Conservation (phyloP, 2,113 vertebrate genomes). For the Scolopax mira region DNA sequence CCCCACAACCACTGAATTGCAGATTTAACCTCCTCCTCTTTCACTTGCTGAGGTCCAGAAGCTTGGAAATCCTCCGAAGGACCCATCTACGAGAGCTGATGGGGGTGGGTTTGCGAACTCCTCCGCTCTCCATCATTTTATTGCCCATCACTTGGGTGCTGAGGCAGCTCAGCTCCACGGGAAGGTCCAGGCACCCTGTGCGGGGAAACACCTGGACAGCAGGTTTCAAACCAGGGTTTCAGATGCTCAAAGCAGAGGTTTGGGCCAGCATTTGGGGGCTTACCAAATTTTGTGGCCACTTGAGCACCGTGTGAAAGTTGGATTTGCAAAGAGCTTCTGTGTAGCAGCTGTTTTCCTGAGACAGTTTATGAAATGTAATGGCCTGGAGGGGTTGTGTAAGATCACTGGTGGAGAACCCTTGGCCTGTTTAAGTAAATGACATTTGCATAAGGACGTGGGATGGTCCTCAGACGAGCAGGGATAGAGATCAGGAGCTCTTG, state of each 20-base stretch:
- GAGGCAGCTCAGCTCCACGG: not conserved
- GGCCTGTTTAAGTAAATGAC: not conserved
- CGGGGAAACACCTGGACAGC: rapidly evolving
- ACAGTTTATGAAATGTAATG: not conserved
- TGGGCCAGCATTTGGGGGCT: not conserved
- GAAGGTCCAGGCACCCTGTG: not conserved
- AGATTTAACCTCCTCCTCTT: not conserved
- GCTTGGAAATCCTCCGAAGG: not conserved
- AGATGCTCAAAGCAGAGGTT: not conserved
- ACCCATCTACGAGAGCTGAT: rapidly evolving
- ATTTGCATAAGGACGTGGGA: conserved; percentile 24
- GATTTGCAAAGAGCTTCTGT: not conserved
- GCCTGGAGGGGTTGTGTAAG: not conserved
- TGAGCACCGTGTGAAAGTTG: not conserved
- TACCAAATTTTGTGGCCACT: not conserved
- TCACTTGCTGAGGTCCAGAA: not conserved
- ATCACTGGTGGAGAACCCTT: not conserved
- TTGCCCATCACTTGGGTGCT: rapidly evolving
- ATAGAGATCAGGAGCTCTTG: conserved; percentile 22
- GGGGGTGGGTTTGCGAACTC: not conserved
- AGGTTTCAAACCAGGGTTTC: not conserved
- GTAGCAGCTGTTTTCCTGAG: not conserved
- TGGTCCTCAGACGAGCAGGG: not conserved
- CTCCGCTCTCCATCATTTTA: not conserved
- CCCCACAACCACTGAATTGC: not conserved